Evolutionary conservation across 2,888 invertebrate genomes (phyloP).

Genomic region (Orthosia gothica): DNA sequence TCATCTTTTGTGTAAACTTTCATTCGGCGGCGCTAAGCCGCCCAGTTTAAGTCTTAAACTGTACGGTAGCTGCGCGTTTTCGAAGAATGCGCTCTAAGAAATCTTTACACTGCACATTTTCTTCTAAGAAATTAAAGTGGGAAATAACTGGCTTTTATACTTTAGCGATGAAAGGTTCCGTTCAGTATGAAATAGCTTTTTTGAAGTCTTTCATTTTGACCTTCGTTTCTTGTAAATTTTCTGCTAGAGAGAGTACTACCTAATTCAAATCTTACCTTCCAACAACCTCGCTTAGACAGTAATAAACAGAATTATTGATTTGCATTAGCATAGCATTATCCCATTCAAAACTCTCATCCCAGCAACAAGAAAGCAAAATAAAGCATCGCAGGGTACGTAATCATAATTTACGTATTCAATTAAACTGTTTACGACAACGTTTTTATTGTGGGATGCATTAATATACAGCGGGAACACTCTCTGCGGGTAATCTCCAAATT

Average conservation of each 20-base stretch:
- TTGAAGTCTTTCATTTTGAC: constrained; percentile 10
- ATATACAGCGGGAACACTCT: constrained; percentile 57
- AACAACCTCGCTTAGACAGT: not conserved
- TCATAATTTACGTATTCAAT: constrained; percentile 62
- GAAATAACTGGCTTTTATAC: constrained; percentile 37
- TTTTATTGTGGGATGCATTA: constrained; percentile 63
- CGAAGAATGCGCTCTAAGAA: constrained; percentile 54
- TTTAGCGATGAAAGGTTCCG: constrained; percentile 24
- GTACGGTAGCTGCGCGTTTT: constrained; percentile 67
- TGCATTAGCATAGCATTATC: constrained; percentile 39
- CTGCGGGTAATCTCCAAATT: constrained; percentile 67
- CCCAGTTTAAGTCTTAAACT: constrained; percentile 77
- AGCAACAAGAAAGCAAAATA: constrained; percentile 13
- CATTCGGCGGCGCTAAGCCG: constrained; percentile 80
- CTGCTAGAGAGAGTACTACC: not conserved
- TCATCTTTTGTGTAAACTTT: constrained; percentile 88
- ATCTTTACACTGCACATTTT: constrained; percentile 45
- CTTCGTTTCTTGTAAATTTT: constrained; percentile 15
- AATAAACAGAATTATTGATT: constrained; percentile 39
- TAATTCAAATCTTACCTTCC: constrained; percentile 19
- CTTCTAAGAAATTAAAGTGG: constrained; percentile 41
- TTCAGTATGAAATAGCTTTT: constrained; percentile 20
- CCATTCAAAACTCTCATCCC: constrained; percentile 13
- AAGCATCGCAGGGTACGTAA: constrained; percentile 22
- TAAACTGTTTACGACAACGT: constrained; percentile 57